Base-by-base conservation (phyloP, 2,797 vertebrate species). In the Atherinosoma microstoma region DNA sequence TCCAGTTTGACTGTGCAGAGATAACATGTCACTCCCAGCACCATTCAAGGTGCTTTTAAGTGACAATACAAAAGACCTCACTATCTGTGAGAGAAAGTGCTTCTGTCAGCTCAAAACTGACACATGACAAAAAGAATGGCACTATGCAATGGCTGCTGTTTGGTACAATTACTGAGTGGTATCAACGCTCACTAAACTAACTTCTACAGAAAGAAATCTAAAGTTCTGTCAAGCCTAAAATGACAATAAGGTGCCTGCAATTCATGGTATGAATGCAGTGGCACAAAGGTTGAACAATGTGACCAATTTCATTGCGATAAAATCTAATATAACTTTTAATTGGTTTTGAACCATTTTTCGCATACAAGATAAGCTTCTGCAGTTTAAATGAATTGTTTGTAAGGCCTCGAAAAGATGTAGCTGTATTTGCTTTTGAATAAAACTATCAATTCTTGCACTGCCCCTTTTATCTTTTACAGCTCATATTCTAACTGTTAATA, bases 71-170 rank as follows among this genome's bases (percentile, higher is more conserved):
- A 91, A 92, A 90, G 88, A 80, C 80, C 62, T 68, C 67, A 32
- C 73, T 72, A 76, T 83, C 84, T 78, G 64, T 54, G 67, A 80
- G 79, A 89, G 78, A 93, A 92, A 92, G 78, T 87, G 87, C 84
- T 64, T 85, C 76, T 72, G 87, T 94, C 88, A 92, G 90, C 91
- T 87, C 70, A 87, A 92, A 92, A 83, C 58, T 83, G 88, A 91
- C 91, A 91, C 63, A 80, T 27, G 27, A 80, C 79, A 72, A 42
- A 75, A 38, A 86, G 82, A 87, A 76, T 86, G 66, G 82, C 64
- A 40, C 58, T 40, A 16, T 77, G 77, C 32, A 38, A 79, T 76
- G 73, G 84, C 73, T 86, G 71, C 27, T 81, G 74, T 87, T 85
- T 79, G 68, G 53, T 77, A 80, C 35, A 64, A 64, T 72, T 68